phyloP scores from a whole-genome alignment of 2,113 vertebrate genomes.

The Diadophis punctatus region DNA sequence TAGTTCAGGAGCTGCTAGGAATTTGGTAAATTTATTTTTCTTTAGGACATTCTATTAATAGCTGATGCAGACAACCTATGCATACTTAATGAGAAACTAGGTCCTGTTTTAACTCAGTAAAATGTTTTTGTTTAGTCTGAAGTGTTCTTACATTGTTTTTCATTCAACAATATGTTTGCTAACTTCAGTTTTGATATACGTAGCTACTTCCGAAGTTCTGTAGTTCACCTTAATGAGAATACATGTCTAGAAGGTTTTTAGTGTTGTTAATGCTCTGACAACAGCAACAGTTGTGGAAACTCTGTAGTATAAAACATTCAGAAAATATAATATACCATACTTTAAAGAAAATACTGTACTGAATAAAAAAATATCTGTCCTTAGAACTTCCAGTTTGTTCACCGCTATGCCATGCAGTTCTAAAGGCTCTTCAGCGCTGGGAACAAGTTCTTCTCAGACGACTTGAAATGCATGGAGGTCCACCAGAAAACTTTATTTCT shows the following conservation, averaged over 20 bases:
- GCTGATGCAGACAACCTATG: not conserved
- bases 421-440: slow-evolving; percentile 94
- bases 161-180: not conserved
- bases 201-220: not conserved
- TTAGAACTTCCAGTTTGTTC: slow-evolving; percentile 93
- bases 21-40: not conserved
- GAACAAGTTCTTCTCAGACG: slow-evolving; percentile 91
- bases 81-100: not conserved
- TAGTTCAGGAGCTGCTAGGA: not conserved
- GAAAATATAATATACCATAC: not conserved
- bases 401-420: slow-evolving; percentile 86
- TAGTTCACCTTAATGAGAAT: not conserved
- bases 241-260: not conserved
- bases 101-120: not conserved
- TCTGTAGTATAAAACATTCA: not conserved
- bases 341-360: not conserved
- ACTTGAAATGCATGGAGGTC: slow-evolving; percentile 88
- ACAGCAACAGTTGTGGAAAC: not conserved
- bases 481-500: slow-evolving; percentile 86
- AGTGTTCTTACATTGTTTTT: not conserved
- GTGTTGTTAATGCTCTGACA: not conserved
- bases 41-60: not conserved
- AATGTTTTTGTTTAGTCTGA: not conserved
- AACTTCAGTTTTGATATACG: not conserved
- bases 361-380: not conserved